Percentiles rank a stretch among this genome's conserved stretches.
Evolutionary conservation across 2,113 vertebrate species (phyloP).

Genomic region (Oncorhynchus clarkii): DNA sequence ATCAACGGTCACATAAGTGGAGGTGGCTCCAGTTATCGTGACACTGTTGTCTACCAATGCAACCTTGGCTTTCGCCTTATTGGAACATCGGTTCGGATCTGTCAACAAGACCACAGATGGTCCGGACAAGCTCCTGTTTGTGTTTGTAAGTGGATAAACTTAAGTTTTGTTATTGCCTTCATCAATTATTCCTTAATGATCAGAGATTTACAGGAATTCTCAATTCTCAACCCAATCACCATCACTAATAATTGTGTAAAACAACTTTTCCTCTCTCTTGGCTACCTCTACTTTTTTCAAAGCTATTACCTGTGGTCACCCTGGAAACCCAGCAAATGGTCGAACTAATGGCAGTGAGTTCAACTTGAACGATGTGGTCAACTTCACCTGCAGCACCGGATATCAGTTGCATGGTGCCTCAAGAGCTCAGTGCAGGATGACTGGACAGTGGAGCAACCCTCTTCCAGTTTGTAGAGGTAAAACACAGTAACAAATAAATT

Average conservation of each 20-base stretch:
- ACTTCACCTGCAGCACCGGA: conserved; percentile 91
- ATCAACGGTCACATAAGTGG: conserved; percentile 97
- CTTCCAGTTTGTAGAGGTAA: conserved; percentile 89
- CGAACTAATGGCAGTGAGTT: conserved; percentile 93
- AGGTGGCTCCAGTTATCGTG: conserved; percentile 95
- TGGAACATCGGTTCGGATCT: conserved; percentile 95
- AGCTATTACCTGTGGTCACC: conserved; percentile 98
- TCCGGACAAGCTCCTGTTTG: conserved; percentile 94
- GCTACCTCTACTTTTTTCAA: conserved; percentile 22
- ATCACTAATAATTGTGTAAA: too few relatives aligned
- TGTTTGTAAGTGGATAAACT: conserved; percentile 84
- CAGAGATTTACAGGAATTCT: too few relatives aligned
- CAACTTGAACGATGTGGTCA: conserved; percentile 95
- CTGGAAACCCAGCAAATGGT: conserved; percentile 91
- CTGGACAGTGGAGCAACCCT: conserved; percentile 91
- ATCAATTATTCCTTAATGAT: too few relatives aligned
- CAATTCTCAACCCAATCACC: too few relatives aligned
- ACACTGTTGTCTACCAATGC: conserved; percentile 97
- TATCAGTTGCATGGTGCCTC: conserved; percentile 83
- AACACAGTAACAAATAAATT: not conserved
- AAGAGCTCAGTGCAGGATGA: conserved; percentile 89
- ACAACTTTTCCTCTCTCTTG: too few relatives aligned
- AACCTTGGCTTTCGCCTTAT: conserved; percentile 94
- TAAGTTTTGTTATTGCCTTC: not conserved
- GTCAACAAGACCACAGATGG: conserved; percentile 96